A percentile compares a stretch with the other conserved stretches of the same genome.
Evolutionary conservation across 2,888 invertebrate species (phyloP).

Genomic region (Carabus problematicus): DNA sequence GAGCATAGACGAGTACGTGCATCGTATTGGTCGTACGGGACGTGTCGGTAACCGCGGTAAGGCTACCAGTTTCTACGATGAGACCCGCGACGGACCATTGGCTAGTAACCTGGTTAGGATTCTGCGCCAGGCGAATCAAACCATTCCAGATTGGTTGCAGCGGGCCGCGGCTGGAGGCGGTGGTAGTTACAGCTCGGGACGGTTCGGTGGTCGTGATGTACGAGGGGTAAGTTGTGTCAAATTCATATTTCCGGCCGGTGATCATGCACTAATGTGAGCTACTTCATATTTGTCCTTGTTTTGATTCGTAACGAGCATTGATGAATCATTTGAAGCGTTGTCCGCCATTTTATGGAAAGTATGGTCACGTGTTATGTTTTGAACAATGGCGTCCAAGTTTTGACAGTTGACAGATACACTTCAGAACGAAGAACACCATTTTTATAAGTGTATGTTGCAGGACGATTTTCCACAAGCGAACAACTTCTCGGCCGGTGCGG

Average conservation of each 20-base stretch:
- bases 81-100: slow-evolving; percentile 65
- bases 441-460: no score
- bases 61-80: slow-evolving; percentile 85
- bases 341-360: no score
- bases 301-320: no score
- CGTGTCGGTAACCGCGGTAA: slow-evolving; percentile 90
- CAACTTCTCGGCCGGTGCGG: slow-evolving; percentile 47
- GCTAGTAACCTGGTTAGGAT: slow-evolving; percentile 74
- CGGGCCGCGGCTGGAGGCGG: slow-evolving; percentile 59
- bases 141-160: slow-evolving; percentile 79
- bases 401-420: no score
- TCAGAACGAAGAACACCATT: no score
- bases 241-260: no score
- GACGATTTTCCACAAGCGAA: slow-evolving; percentile 51
- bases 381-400: no score
- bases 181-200: slow-evolving; percentile 53
- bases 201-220: slow-evolving; percentile 77
- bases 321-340: no score
- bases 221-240: slow-evolving; percentile 68
- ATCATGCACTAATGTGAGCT: no score
- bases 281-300: no score
- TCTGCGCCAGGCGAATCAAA: slow-evolving; percentile 78
- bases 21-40: slow-evolving; percentile 94
- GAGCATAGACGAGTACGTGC: slow-evolving; percentile 92
- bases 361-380: no score